Evolutionary conservation across 1,140 invertebrate species (phyloP).

Genomic region (Diorhabda elongata): DNA sequence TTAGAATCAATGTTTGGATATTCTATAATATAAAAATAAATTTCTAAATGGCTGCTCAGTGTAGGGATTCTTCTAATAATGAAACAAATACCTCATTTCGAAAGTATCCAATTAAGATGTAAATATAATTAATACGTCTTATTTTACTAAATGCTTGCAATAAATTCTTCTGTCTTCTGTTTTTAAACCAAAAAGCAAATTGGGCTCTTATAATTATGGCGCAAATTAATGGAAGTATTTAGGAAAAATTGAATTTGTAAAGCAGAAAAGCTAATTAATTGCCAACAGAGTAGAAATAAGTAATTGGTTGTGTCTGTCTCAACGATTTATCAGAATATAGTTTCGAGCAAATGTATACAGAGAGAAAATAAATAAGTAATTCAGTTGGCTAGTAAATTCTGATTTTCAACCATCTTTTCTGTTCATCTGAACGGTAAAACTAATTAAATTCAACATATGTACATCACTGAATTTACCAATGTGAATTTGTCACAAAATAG

Average conservation of each 20-base stretch:
- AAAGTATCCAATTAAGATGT: not conserved
- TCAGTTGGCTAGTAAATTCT: too few species aligned
- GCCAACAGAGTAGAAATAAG: not conserved
- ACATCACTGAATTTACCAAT: too few species aligned
- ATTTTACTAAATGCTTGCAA: not conserved
- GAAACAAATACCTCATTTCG: not conserved
- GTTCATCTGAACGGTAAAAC: too few species aligned
- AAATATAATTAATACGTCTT: not conserved
- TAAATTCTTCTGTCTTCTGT: not conserved
- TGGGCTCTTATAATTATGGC: not conserved
- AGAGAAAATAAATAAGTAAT: too few species aligned
- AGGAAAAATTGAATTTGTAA: not conserved
- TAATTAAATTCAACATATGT: too few species aligned
- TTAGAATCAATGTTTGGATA: too few species aligned
- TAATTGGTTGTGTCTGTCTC: not conserved
- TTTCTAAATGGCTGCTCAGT: too few species aligned
- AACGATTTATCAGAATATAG: too few species aligned
- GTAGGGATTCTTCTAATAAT: not conserved
- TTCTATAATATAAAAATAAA: too few species aligned
- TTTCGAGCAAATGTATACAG: too few species aligned
- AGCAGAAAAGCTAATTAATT: not conserved
- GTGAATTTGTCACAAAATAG: too few species aligned
- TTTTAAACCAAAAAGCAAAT: slow-evolving; percentile 3
- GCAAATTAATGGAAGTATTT: slow-evolving; percentile 1
- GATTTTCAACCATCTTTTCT: too few species aligned